phyloP scores from a whole-genome alignment of 2,888 invertebrate genomes.

The Polia nebulosa region DNA sequence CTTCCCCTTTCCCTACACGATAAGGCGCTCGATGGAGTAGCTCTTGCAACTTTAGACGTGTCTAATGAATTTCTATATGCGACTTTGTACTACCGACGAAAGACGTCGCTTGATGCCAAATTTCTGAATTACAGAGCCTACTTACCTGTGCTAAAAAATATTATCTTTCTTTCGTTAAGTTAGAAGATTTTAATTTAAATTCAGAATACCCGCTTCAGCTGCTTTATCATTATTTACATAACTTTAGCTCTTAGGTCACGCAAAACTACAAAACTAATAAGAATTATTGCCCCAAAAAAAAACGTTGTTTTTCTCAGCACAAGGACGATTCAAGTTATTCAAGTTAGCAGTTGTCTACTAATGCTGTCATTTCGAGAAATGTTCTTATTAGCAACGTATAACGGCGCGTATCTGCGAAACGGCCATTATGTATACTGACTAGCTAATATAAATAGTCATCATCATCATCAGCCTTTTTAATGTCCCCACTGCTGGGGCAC shows the following conservation, averaged over 20 bases:
- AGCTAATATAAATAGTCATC: neutral
- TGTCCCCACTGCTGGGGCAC: no score
- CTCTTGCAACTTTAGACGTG: no score
- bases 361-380: conserved; percentile 32
- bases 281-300: conserved; percentile 25
- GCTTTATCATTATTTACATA: conserved; percentile 18
- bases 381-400: conserved; percentile 7
- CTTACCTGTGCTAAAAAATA: no score
- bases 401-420: neutral
- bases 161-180: neutral
- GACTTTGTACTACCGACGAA: no score
- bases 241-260: conserved; percentile 14
- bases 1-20: no score
- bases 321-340: conserved; percentile 13
- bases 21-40: no score
- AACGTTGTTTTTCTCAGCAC: conserved; percentile 30
- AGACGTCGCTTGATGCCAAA: no score
- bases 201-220: neutral
- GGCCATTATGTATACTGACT: neutral
- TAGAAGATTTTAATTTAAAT: neutral
- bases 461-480: no score
- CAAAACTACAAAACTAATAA: conserved; percentile 18
- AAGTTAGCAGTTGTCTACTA: conserved; percentile 18
- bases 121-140: no score
- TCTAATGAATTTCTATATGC: no score